phyloP scores from a whole-genome alignment of 1,140 invertebrate species.

The Aphidius ervi region DNA sequence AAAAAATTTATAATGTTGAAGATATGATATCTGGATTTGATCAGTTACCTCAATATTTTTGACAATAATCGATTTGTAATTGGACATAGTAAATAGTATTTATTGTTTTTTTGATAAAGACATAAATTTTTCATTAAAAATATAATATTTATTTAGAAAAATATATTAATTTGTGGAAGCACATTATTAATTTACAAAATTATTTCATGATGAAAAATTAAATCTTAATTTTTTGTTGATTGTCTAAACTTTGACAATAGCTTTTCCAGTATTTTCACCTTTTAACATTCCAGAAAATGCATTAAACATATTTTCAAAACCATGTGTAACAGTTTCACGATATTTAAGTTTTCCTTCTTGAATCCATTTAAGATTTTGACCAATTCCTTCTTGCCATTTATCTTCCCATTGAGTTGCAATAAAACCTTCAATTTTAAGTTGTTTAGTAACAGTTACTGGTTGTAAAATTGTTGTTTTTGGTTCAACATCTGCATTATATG shows the following conservation, averaged over 20 bases:
- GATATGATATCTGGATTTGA: conserved; percentile 31
- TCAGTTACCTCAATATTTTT: conserved; percentile 33
- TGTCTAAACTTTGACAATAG: conserved; percentile 55
- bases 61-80: not conserved
- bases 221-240: too few relatives aligned
- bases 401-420: conserved; percentile 52
- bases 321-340: conserved; percentile 59
- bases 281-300: conserved; percentile 62
- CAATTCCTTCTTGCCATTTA: conserved; percentile 55
- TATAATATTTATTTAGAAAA: not conserved
- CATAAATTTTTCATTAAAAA: too few relatives aligned
- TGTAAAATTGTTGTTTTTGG: conserved; percentile 53
- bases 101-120: too few relatives aligned
- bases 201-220: not conserved
- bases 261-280: conserved; percentile 64
- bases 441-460: conserved; percentile 50
- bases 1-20: conserved; percentile 14
- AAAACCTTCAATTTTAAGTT: conserved; percentile 63
- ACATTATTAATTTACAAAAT: not conserved
- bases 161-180: not conserved
- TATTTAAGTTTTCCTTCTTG: conserved; percentile 60
- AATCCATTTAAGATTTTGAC: conserved; percentile 58
- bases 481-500: conserved; percentile 43
- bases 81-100: too few relatives aligned
- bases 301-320: conserved; percentile 63